Percentiles rank a stretch among this genome's conserved stretches.
Evolutionary conservation across 1,140 invertebrate species (phyloP).

Genomic region (Leguminivora glycinivorella): DNA sequence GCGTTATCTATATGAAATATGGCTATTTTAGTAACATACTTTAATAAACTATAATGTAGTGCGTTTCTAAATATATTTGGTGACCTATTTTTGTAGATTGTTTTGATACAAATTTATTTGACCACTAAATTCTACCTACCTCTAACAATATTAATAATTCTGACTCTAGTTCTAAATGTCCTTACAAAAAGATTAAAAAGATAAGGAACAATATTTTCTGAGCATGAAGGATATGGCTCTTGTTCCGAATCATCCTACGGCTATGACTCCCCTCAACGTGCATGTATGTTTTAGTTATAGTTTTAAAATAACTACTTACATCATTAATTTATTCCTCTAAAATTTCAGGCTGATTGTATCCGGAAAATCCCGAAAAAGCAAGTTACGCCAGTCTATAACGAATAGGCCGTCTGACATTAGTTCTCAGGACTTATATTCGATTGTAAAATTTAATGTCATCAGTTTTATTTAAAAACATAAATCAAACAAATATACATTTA

Average conservation of each 20-base stretch:
- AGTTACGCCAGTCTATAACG: neutral
- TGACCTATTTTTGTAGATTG: too few relatives aligned
- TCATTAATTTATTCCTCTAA: neutral
- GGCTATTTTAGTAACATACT: neutral
- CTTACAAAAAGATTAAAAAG: too few relatives aligned
- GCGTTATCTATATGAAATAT: neutral
- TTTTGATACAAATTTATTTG: too few relatives aligned
- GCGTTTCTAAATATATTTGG: too few relatives aligned
- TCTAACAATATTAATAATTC: too few relatives aligned
- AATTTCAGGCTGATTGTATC: neutral
- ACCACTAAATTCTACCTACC: too few relatives aligned
- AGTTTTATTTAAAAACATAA: slow-evolving; percentile 4
- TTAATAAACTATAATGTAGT: too few relatives aligned
- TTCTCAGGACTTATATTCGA: neutral
- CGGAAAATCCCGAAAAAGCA: neutral
- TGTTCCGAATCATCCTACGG: too few relatives aligned
- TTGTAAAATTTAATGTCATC: neutral
- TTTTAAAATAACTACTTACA: neutral
- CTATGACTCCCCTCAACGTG: too few relatives aligned
- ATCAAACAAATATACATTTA: neutral
- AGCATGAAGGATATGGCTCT: too few relatives aligned
- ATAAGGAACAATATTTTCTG: too few relatives aligned
- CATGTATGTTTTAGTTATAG: slow-evolving; percentile 1
- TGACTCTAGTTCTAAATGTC: too few relatives aligned
- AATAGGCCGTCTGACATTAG: neutral